A percentile compares a stretch with the other conserved stretches of the same genome.
Evolutionary conservation across 2,113 vertebrate species (phyloP).

Genomic region (Azemiops feae): DNA sequence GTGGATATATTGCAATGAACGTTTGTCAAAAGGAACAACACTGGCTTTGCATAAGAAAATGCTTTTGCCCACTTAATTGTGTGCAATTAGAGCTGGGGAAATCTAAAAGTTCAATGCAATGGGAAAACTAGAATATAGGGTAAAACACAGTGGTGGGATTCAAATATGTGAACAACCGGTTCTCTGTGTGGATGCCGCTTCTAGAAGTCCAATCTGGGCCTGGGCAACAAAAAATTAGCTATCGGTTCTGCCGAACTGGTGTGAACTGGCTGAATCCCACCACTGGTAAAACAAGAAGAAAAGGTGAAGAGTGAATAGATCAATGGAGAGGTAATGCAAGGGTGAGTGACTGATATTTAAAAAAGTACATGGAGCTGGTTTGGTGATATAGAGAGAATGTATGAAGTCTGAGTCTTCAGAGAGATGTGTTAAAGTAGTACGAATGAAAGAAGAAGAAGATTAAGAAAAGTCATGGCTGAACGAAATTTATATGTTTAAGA

Average conservation of each 20-base stretch:
- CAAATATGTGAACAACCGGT: too few relatives aligned
- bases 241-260: too few relatives aligned
- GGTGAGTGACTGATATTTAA: neutral
- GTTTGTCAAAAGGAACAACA: neutral
- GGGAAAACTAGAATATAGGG: neutral
- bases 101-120: neutral
- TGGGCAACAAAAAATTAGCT: too few relatives aligned
- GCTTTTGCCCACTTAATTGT: neutral
- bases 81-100: neutral
- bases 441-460: neutral
- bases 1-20: neutral
- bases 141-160: neutral
- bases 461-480: neutral
- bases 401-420: neutral
- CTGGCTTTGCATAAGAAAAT: neutral
- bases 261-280: too few relatives aligned
- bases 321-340: neutral
- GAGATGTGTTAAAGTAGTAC: neutral
- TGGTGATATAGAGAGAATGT: neutral
- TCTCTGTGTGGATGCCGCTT: too few relatives aligned
- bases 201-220: too few relatives aligned
- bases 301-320: neutral
- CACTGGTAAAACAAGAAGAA: neutral
- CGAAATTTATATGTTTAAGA: neutral
- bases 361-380: neutral